Conservation (phyloP, 2,797 vertebrate genomes). For the Brachymystax lenok region DNA sequence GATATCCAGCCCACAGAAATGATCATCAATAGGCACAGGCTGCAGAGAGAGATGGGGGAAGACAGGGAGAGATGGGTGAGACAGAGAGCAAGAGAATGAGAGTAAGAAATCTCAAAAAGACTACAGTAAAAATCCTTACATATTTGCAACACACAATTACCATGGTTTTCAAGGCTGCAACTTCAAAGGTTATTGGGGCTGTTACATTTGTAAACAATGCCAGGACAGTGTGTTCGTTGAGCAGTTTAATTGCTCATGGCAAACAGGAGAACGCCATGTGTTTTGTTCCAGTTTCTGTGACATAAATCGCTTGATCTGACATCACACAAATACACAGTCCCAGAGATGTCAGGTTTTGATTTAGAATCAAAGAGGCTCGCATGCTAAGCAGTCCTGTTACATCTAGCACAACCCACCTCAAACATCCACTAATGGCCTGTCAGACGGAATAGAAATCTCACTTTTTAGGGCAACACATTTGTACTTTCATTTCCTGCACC, state of each 20-base stretch:
- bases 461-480: constrained; percentile 46
- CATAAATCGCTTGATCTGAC: constrained; percentile 69
- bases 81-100: not conserved
- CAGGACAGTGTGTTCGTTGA: constrained; percentile 30
- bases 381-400: constrained; percentile 52
- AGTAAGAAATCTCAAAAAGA: constrained; percentile 53
- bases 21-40: constrained; percentile 96
- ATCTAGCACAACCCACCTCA: constrained; percentile 59
- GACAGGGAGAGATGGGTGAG: not conserved
- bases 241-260: constrained; percentile 62
- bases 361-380: constrained; percentile 61
- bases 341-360: constrained; percentile 66
- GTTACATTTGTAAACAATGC: constrained; percentile 47
- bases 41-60: constrained; percentile 52
- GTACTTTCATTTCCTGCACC: constrained; percentile 32
- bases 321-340: constrained; percentile 66
- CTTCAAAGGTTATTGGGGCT: constrained; percentile 52
- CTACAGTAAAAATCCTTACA: constrained; percentile 43
- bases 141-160: constrained; percentile 23
- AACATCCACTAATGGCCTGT: constrained; percentile 59
- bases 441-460: constrained; percentile 47
- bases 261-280: constrained; percentile 47
- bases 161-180: constrained; percentile 43
- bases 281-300: constrained; percentile 62
- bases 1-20: constrained; percentile 95